Conservation (phyloP, 2,888 invertebrate species). For the Heliconius hortense region DNA sequence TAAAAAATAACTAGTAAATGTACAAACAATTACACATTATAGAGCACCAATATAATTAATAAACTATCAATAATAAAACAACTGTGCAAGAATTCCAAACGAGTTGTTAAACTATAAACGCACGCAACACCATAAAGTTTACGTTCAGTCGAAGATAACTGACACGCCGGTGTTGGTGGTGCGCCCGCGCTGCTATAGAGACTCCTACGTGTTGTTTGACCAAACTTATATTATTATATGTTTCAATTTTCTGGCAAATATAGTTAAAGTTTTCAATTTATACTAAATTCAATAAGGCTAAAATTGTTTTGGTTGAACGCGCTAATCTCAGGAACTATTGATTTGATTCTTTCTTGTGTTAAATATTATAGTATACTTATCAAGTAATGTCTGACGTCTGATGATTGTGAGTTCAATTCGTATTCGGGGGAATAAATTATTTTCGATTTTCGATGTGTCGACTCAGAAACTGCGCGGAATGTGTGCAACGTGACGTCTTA, state of each 20-base stretch:
- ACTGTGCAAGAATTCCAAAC: neutral
- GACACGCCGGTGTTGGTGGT: neutral
- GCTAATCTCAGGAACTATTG: too few species aligned
- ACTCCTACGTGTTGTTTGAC: neutral
- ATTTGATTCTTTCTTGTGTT: too few species aligned
- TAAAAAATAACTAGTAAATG: neutral
- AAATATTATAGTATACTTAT: too few species aligned
- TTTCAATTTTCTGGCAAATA: constrained; percentile 2
- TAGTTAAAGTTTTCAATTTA: neutral
- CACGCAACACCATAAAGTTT: neutral
- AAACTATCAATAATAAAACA: neutral
- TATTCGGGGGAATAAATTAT: too few species aligned
- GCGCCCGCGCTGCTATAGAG: neutral
- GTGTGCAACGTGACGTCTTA: too few species aligned
- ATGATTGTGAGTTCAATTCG: too few species aligned
- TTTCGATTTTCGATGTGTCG: too few species aligned
- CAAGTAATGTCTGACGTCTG: too few species aligned
- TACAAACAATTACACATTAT: neutral
- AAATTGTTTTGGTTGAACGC: too few species aligned
- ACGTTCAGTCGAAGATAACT: neutral
- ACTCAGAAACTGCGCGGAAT: too few species aligned
- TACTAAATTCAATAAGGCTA: too few species aligned
- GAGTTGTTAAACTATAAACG: neutral
- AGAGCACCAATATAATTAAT: neutral
- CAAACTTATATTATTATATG: neutral